Evolutionary conservation across 2,113 vertebrate genomes (phyloP).

Genomic region (Uria lomvia): DNA sequence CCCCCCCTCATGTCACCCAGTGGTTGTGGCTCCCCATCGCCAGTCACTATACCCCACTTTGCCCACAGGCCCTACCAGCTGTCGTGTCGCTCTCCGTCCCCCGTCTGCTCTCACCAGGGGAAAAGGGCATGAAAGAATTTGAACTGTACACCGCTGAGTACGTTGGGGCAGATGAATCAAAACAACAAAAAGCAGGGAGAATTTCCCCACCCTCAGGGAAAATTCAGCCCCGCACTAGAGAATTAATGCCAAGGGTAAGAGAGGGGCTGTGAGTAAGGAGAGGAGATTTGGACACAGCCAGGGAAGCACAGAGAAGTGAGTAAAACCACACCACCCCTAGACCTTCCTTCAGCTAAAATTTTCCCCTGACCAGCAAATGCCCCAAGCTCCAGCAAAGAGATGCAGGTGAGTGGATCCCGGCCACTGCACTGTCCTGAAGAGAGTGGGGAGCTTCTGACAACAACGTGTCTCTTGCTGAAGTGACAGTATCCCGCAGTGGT

Average conservation of each 20-base stretch:
- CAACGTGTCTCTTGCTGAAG: rapidly evolving
- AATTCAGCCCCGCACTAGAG: not conserved
- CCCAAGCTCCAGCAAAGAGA: not conserved
- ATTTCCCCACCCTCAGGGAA: not conserved
- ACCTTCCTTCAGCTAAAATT: not conserved
- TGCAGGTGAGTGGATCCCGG: rapidly evolving
- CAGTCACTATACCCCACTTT: not conserved
- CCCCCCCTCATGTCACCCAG: no score
- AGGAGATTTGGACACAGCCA: not conserved
- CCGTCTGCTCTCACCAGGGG: not conserved
- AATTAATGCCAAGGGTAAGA: not conserved
- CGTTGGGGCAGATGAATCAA: not conserved
- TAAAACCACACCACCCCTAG: not conserved
- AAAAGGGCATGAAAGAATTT: not conserved
- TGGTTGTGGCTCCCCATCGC: rapidly evolving
- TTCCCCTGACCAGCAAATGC: not conserved
- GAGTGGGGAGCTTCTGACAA: rapidly evolving
- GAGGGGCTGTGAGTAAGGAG: not conserved
- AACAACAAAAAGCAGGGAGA: not conserved
- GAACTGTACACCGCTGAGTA: not conserved
- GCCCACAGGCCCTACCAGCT: rapidly evolving
- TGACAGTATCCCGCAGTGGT: rapidly evolving
- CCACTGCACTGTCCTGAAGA: not conserved
- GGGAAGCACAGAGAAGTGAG: not conserved
- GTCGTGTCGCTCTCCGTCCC: not conserved